Base-by-base conservation (phyloP, 2,888 invertebrate genomes). In the Synanthedon myopaeformis region DNA sequence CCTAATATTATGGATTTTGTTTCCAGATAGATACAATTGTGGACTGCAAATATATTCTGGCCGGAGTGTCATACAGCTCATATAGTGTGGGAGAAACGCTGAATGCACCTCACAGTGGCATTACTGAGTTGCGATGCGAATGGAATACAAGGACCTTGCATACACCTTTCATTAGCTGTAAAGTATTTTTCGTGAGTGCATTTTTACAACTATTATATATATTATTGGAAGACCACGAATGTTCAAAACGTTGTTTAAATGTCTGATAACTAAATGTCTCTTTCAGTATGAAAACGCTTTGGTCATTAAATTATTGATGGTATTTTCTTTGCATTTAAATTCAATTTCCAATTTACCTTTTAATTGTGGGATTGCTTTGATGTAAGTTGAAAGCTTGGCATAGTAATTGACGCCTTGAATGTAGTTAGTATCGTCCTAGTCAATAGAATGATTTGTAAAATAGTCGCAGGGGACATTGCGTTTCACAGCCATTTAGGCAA, bases 131-230 rank as follows among this genome's bases (percentile, higher is more conserved):
- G 17, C 71, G 64, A 1, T 88, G 88, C 56, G 74, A 84, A 57
- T 88, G 88, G 88, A 61, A 67, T 0, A 68, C 69, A 0, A 82
- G 68, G 52, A 78, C 77, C 1, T 56, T 88, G 3, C 74, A 82
- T 10, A 83, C 80, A 2, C 87, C 88, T 0, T 80, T 77, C 55
- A 84, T 85, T 14, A 83, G 74, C 63, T 86, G 86, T 59, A 85
- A 83, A 75, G 82, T 84, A 51, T 60, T 76, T 60, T 76, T 85
- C 66, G 86, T 87, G 63, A 80, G 86, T 79, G 58, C 51, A 23
- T 23, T 45, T 35, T 8, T 35, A 35, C 10, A 10, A 35, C 5
- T 4, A 23, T 3, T 13, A 49, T 49, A 49, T 14, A n/a, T 19
- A 17, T 49, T 6, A 8, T 13, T 14, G 19, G 13, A 3, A 14